Base-by-base conservation (phyloP, 2,113 vertebrate genomes). In the Pangasianodon gigas region DNA sequence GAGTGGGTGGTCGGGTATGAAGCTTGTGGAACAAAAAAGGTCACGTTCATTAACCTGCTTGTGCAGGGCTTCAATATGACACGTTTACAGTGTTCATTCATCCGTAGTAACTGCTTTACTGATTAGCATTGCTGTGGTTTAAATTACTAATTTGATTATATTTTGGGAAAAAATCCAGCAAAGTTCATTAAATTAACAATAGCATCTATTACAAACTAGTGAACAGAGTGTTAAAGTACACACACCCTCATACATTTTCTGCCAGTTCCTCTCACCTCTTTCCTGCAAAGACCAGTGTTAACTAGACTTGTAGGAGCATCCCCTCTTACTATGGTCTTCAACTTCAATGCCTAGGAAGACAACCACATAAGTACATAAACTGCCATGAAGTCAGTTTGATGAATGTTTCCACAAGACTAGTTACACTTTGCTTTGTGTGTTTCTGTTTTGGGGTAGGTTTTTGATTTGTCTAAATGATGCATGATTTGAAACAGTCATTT, bases 241-340 rank as follows among this genome's bases (percentile, higher is more conserved):
- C 16, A 26, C n/a, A 37, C 46, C 37, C 4, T n/a, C 4, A 24
- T n/a, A 41, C 29, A 19, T 9, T 67, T 24, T 89, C n/a, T 83
- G 11, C 46, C 11, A 54, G 8, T 77, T 37, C 18, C n/a, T 93
- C 96, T 97, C 93, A 99, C 98, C 97, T 99, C 98, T 94, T 98
- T 99, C 90, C 98, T 97, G 94, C 96, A 98, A 92, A 98, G 95
- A 92, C 97, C 97, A 0, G 98, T 97, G 46, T 96, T 96, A 44
- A 97, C 97, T 83, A 98, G 93, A 93, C 97, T 98, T 6, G 97
- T 97, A 0, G 98, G 96, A 9, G 97, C 97, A 3, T 99, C 98
- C 6, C 97, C 98, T 97, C 97, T 96, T 83, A 99, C 97, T 21
- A 98, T 97, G 89, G 97, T 99, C 95, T 99, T 99, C 94, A 99